phyloP scores from a whole-genome alignment of 1,140 invertebrate species.

The Drosophila sp. region DNA sequence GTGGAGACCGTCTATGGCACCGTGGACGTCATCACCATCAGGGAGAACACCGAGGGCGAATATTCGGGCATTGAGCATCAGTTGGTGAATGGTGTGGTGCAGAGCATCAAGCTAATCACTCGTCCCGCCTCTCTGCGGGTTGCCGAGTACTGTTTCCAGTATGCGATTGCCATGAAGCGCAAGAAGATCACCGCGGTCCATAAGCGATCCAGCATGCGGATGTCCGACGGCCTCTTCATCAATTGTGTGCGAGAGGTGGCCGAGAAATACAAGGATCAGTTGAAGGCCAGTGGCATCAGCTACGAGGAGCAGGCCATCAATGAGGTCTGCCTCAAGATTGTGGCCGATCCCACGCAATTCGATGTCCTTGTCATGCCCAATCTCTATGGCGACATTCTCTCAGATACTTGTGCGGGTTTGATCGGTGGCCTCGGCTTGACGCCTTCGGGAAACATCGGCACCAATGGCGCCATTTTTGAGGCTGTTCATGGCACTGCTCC shows the following conservation, averaged over 20 bases:
- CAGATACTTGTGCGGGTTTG: conserved; percentile 99
- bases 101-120: conserved; percentile 99
- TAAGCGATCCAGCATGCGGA: conserved; percentile 99
- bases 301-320: conserved; percentile 99
- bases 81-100: conserved; percentile 99
- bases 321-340: conserved; percentile 99
- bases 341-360: conserved; percentile 97
- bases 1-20: conserved; percentile 99
- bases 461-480: conserved; percentile 99
- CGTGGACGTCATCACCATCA: conserved; percentile 99
- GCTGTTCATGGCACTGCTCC: conserved; percentile 99
- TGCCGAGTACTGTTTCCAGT: conserved; percentile 99
- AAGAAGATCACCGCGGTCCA: conserved; percentile 98
- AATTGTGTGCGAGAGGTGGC: conserved; percentile 97
- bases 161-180: conserved; percentile 96
- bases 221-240: conserved; percentile 99
- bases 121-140: conserved; percentile 97
- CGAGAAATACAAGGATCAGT: conserved; percentile 88
- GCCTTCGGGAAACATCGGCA: conserved; percentile 99
- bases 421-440: conserved; percentile 99
- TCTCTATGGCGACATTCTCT: conserved; percentile 99
- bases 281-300: conserved; percentile 90
- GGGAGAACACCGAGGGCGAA: conserved; percentile 99
- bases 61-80: conserved; percentile 99
- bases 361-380: conserved; percentile 99